Conservation (phyloP, 92 coral and sea anemone genomes). For the Zoanthus gigantus region DNA sequence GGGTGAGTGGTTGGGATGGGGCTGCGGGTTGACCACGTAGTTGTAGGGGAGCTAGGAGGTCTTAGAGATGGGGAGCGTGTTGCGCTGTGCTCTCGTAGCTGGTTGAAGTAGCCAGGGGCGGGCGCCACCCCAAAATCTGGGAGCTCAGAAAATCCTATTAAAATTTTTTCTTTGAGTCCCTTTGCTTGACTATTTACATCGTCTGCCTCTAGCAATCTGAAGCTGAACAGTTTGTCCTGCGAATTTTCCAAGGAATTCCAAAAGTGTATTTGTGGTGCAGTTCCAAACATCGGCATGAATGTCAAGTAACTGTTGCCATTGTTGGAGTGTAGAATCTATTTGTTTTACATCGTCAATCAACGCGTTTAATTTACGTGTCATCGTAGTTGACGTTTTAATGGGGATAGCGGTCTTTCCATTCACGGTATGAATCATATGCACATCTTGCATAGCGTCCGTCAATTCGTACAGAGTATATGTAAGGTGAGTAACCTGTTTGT, state of each 20-base stretch:
- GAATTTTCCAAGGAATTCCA: constrained; percentile 1
- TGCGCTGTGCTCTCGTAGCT: no score
- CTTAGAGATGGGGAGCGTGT: no score
- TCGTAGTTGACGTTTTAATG: not conserved
- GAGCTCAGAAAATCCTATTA: not conserved
- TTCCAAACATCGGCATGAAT: not conserved
- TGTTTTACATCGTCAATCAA: not conserved
- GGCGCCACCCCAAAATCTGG: not conserved
- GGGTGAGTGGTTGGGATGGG: no score
- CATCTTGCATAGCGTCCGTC: not conserved
- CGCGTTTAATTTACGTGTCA: not conserved
- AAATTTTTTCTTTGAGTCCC: not conserved
- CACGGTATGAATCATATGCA: constrained; percentile 8
- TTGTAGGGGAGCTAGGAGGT: no score
- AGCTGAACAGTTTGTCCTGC: not conserved
- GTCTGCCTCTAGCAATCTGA: no score
- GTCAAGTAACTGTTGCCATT: no score
- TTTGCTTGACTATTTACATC: not conserved
- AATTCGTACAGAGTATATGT: constrained; percentile 26
- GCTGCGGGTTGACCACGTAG: no score
- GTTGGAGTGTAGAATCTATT: not conserved
- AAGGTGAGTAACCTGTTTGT: not conserved
- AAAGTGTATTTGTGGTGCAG: not conserved
- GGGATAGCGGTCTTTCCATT: not conserved
- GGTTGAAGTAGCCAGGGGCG: no score